Evolutionary conservation across 1,140 invertebrate genomes (phyloP), one percentile per base, ranked within the genome.

Genomic region (Anoplolepis gracilipes): DNA sequence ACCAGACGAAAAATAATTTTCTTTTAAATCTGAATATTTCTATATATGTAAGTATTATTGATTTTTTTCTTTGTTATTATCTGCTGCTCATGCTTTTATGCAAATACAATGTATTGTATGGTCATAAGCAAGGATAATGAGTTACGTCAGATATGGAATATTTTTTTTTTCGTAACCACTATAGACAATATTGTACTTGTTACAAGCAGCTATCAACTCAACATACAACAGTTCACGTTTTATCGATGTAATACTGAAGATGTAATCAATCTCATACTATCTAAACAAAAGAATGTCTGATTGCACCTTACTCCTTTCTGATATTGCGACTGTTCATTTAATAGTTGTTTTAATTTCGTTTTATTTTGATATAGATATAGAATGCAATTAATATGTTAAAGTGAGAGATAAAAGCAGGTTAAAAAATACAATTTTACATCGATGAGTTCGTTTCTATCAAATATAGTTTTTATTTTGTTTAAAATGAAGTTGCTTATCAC

Each of bases 211-310:
- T 75, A 59, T 75, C 72, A 30, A 13, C 5, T 75, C 72, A 30
- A 13, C 5, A 19, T 49, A 49, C 19, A 28, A 46, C 33, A 30
- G 3, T 10, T 53, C 3, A 49, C n/a, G 13, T 59, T 75, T 75
- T 57, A 30, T 57, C 30, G 36, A 19, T 33, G 19, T 25, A 25
- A 57, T 1, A 1, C 46, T 10, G n/a, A 72, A 55, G n/a, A 57
- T 73, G 25, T 39, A 39, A 57, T 46, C 4, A 46, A 46, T 46
- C 13, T 46, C 16, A 4, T n/a, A n/a, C 30, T 36, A 57, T 19
- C 5, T 8, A 72, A 72, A 70, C n/a, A 28, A 72, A 75, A 7
- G 49, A 30, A 75, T 57, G 30, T 55, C 46, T 22, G 70, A 73
- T 73, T 57, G n/a, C 25, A 49, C 46, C 69, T 28, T 42, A 72